phyloP scores from a whole-genome alignment of 2,888 invertebrate genomes.

The Caenorhabditis japonica region DNA sequence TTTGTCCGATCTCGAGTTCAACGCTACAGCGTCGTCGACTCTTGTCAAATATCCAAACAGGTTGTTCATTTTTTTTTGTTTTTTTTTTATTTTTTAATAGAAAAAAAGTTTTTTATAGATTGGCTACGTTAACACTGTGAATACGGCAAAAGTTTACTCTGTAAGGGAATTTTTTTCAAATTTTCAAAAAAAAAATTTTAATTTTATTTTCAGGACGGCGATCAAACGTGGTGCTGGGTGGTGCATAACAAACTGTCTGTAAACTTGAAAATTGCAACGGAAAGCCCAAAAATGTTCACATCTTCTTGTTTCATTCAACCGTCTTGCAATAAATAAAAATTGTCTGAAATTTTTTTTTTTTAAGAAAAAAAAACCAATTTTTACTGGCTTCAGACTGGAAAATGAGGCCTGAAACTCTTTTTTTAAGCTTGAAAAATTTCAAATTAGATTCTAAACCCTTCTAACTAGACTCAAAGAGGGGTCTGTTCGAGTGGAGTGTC shows the following conservation, averaged over 20 bases:
- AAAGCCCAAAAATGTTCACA: constrained; percentile 16
- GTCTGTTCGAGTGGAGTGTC: too few species aligned
- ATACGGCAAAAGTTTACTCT: constrained; percentile 23
- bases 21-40: constrained; percentile 37
- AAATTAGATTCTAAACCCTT: too few species aligned
- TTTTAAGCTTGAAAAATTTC: too few species aligned
- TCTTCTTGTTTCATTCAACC: constrained; percentile 38
- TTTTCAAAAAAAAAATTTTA: background rate
- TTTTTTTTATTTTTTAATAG: too few species aligned
- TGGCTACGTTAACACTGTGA: constrained; percentile 44
- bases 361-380: background rate
- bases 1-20: constrained; percentile 42
- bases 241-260: constrained; percentile 32
- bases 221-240: constrained; percentile 43
- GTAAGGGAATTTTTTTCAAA: constrained; percentile 3
- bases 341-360: background rate
- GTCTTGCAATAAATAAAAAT: constrained; percentile 10
- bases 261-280: background rate
- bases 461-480: too few species aligned
- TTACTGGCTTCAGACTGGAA: background rate
- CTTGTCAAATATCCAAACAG: constrained; percentile 40
- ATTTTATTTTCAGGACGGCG: constrained; percentile 26
- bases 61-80: background rate
- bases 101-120: constrained; percentile 26
- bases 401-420: background rate